A percentile compares a stretch with the other conserved stretches of the same genome.
These are phyloP conservation scores for Creontiades dilutus DNA, from an alignment of 2,888 invertebrate genomes.

Conservation along the genomic window DNA sequence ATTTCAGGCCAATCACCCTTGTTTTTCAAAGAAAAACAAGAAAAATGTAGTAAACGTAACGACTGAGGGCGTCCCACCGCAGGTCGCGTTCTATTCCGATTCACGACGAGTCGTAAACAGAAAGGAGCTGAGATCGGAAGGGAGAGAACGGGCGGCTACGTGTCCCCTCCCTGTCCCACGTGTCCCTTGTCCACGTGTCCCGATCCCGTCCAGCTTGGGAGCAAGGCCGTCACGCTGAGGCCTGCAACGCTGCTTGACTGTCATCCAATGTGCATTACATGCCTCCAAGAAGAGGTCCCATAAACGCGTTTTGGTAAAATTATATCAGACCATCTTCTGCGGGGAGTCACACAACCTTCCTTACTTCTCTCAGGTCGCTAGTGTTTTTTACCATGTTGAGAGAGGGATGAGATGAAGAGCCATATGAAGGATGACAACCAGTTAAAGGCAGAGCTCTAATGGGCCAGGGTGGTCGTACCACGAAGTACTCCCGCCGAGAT, in stretches of 20 bases:
- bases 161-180: background rate
- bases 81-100: constrained; percentile 38
- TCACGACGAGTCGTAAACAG: constrained; percentile 24
- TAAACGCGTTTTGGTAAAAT: too few species aligned
- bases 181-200: background rate
- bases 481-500: too few species aligned
- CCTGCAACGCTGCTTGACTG: background rate
- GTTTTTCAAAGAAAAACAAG: background rate
- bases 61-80: background rate
- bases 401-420: too few species aligned
- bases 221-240: background rate
- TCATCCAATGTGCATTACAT: too few species aligned
- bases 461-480: too few species aligned
- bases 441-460: too few species aligned
- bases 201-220: background rate
- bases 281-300: too few species aligned
- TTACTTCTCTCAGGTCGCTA: too few species aligned
- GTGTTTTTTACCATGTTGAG: too few species aligned
- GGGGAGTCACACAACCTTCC: too few species aligned
- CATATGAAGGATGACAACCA: too few species aligned
- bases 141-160: background rate
- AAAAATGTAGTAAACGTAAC: constrained; percentile 27
- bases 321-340: too few species aligned
- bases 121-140: background rate
- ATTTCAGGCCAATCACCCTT: constrained; percentile 27